A percentile compares a stretch with the other conserved stretches of the same genome.
Conservation (phyloP, 2,888 invertebrate genomes). For the Parapristionchus giblindavisi region DNA sequence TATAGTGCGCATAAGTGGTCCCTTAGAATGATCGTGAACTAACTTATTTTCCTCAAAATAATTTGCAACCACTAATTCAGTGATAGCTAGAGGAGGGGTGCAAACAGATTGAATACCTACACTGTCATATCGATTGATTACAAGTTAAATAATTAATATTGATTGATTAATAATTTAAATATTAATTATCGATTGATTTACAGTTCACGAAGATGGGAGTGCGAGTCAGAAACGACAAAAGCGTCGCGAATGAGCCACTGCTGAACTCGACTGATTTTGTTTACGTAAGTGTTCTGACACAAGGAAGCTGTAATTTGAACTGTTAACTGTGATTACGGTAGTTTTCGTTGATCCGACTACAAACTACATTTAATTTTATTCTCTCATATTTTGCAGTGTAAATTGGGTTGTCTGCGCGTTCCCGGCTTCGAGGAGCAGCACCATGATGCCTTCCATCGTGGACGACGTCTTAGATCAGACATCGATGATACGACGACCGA, state of each 20-base stretch:
- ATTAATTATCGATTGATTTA: neutral
- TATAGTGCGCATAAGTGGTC: too few relatives aligned
- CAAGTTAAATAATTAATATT: too few relatives aligned
- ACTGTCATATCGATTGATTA: too few relatives aligned
- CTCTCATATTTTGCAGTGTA: constrained; percentile 18
- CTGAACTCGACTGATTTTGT: constrained; percentile 22
- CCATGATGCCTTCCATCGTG: constrained; percentile 14
- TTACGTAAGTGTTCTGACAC: constrained; percentile 16
- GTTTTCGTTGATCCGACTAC: neutral
- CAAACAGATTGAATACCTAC: too few relatives aligned
- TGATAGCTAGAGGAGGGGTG: too few relatives aligned
- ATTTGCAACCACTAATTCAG: too few relatives aligned
- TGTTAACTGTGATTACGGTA: too few relatives aligned
- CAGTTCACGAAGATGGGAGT: constrained; percentile 26
- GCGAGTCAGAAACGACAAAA: constrained; percentile 30
- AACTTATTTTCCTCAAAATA: too few relatives aligned
- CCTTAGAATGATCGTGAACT: too few relatives aligned
- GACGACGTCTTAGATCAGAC: constrained; percentile 9
- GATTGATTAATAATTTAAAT: too few relatives aligned
- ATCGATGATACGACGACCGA: constrained; percentile 22
- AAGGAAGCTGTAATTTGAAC: neutral
- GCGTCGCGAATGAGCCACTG: constrained; percentile 22
- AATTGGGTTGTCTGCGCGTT: constrained; percentile 30
- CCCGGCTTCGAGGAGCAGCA: constrained; percentile 18
- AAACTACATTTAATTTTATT: neutral